Conservation (phyloP, 1,140 invertebrate species). For the Lordiphosa mommai region DNA sequence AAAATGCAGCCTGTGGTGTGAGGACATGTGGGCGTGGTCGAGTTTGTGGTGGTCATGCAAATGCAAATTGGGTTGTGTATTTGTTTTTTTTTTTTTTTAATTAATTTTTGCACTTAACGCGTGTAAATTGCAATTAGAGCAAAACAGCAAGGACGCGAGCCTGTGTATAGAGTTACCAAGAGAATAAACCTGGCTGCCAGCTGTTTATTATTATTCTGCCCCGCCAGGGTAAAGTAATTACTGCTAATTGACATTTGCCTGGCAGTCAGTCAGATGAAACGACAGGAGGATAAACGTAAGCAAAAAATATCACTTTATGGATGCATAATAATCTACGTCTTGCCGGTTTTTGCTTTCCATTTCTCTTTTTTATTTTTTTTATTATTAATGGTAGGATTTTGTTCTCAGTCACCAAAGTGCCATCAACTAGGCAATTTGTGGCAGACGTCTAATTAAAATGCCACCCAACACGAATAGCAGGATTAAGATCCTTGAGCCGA, state of each 20-base stretch:
- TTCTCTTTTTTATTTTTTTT: constrained; percentile 14
- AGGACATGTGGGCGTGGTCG: constrained; percentile 10
- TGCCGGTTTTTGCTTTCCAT: constrained; percentile 10
- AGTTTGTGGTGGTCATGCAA: constrained; percentile 36
- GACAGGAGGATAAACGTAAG: constrained; percentile 2
- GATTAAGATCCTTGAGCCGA: constrained; percentile 24
- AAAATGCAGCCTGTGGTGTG: constrained; percentile 59
- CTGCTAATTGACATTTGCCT: constrained; percentile 66
- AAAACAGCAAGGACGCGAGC: constrained; percentile 13
- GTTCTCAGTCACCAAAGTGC: constrained; percentile 14
- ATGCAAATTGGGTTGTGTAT: constrained; percentile 36
- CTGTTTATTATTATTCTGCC: constrained; percentile 32
- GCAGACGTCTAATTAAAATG: constrained; percentile 60
- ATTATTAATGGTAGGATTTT: constrained; percentile 29
- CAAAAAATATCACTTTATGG: constrained; percentile 10
- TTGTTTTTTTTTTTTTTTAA: constrained; percentile 43
- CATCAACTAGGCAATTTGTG: constrained; percentile 18
- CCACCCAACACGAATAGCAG: constrained; percentile 9
- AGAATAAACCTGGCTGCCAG: constrained; percentile 18
- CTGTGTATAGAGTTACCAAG: constrained; percentile 50
- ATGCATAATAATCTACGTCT: constrained; percentile 15
- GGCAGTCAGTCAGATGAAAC: constrained; percentile 18
- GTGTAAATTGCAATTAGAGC: constrained; percentile 61
- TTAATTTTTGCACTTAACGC: constrained; percentile 72
- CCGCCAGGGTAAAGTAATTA: constrained; percentile 65